Base-by-base conservation (phyloP, 2,113 vertebrate genomes). In the Hippocampus comes region DNA sequence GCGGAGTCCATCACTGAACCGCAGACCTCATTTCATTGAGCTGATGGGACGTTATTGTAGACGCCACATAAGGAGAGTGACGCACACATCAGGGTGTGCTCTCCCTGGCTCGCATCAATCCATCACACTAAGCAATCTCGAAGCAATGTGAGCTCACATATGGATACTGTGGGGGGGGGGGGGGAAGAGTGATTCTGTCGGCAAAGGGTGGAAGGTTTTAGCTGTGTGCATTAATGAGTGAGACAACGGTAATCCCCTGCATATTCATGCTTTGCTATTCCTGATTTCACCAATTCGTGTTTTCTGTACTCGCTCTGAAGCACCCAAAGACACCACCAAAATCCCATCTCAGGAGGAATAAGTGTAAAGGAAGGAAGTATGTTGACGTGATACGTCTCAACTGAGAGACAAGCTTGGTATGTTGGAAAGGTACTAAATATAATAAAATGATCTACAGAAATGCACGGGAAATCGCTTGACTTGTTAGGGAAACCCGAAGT, bases 141-240 rank as follows among this genome's bases (percentile, higher is more conserved):
- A 56, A 88, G 89, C 80, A 86, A 79, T 87, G 72, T 74, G 53
- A 67, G 71, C 75, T 59, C 75, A 77, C 78, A 84, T 73, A 68
- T 25, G 75, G 75, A 80, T 41, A 27, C 49, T 21, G 17, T 43
- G 70, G 74, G 82, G 27, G 27, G 1, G 2, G 27, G 27, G 27
- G 27, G 27, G 25, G 72, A 59, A 25, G 61, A 65, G 69, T 53
- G 63, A 25, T 57, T 21, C 55, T 57, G 9, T 7, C 8, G 23
- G n/a, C n/a, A 23, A 57, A 57, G 21, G n/a, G 21, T 57, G 10
- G 56, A 25, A 12, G n/a, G 23, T 57, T 57, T 25, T 57, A 18
- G 8, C 53, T 56, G 53, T 23, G 53, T 23, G n/a, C 9, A 56
- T 56, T 11, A 57, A 57, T 57, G 10, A 57, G n/a, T 12, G 56